phyloP scores from a whole-genome alignment of 1,140 invertebrate species.

The Bombus ignitus region DNA sequence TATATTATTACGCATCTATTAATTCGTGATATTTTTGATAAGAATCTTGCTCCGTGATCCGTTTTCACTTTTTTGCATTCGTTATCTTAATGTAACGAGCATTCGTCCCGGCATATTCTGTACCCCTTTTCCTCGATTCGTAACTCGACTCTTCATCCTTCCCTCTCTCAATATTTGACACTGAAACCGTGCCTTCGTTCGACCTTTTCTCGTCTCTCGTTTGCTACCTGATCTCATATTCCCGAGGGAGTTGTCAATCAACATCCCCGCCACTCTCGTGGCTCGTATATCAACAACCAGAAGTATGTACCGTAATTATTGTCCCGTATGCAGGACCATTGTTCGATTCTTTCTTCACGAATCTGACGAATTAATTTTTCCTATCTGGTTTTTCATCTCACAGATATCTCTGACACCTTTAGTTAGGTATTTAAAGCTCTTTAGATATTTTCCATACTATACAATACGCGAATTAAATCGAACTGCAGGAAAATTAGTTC shows the following conservation, averaged over 20 bases:
- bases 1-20: background rate
- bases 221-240: constrained; percentile 41
- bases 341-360: background rate
- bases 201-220: constrained; percentile 15
- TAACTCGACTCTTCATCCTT: constrained; percentile 41
- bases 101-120: background rate
- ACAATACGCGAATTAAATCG: background rate
- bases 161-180: constrained; percentile 35
- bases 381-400: background rate
- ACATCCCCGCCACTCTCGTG: background rate
- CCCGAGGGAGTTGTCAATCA: constrained; percentile 20
- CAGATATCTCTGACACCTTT: too few relatives aligned
- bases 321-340: background rate
- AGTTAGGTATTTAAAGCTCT: background rate
- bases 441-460: too few relatives aligned
- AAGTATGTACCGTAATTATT: constrained; percentile 11
- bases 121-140: constrained; percentile 8
- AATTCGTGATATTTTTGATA: background rate
- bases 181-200: constrained; percentile 17
- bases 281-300: constrained; percentile 6
- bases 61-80: background rate
- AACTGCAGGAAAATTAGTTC: background rate
- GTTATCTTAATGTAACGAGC: constrained; percentile 1
- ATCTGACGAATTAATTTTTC: constrained; percentile 4
- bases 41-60: background rate